phyloP scores from a whole-genome alignment of 2,113 vertebrate species.

The Onychostruthus taczanowskii region DNA sequence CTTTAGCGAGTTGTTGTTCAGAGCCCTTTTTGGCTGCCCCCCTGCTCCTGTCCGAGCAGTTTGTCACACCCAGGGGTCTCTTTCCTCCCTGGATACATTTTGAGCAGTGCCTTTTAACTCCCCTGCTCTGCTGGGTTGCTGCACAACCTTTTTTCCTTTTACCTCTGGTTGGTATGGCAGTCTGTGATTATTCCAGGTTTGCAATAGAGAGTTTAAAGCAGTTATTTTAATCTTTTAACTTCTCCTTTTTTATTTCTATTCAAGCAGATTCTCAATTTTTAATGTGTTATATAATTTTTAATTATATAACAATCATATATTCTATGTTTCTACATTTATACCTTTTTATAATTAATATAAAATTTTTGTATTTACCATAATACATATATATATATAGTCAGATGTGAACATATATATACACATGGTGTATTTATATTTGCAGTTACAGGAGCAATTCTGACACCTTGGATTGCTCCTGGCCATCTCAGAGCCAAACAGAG shows the following conservation, averaged over 20 bases:
- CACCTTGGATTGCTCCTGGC: neutral
- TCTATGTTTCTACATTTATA: neutral
- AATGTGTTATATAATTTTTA: neutral
- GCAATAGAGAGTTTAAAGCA: neutral
- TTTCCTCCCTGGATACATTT: neutral
- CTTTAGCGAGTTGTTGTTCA: neutral
- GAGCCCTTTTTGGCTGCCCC: neutral
- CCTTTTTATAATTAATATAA: neutral
- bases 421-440: neutral
- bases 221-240: neutral
- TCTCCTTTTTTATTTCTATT: neutral
- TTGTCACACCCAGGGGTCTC: neutral
- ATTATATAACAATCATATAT: neutral
- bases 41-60: neutral
- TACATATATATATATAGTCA: too few species aligned
- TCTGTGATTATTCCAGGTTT: neutral
- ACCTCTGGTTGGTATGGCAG: neutral
- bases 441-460: neutral
- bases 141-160: neutral
- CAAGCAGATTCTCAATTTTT: neutral
- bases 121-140: neutral
- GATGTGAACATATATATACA: too few species aligned
- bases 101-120: neutral
- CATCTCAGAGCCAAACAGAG: neutral
- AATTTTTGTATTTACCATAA: neutral